Base-by-base conservation (phyloP, 2,113 vertebrate genomes). In the Pluvianellus socialis region DNA sequence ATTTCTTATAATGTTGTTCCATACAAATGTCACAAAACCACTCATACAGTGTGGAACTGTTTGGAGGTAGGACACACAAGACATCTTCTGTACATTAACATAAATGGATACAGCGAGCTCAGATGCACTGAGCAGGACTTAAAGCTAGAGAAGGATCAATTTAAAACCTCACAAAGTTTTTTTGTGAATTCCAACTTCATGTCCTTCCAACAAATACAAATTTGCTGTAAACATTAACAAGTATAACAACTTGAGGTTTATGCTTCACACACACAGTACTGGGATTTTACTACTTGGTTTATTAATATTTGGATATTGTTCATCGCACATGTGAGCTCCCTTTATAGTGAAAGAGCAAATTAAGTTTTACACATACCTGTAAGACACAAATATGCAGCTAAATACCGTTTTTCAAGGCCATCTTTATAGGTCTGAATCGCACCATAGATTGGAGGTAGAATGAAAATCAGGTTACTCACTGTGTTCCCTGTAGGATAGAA, bases 391-490 rank as follows among this genome's bases (percentile, higher is more conserved):
- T 99, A 99, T 20, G 99, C 99, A 96, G 98, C 99, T 96, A 98
- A 93, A 92, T 99, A 99, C 9, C 99, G 98, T 72, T 98, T 98
- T 96, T 99, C 99, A 44, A 99, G 98, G 94, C 99, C 98, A 40
- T 99, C 98, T 93, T 97, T 98, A 91, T 97, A 97, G 26, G 99
- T 99, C 96, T 99, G 99, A 93, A 99, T 97, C 88, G 99, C 99
- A 92, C 99, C 99, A 79, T 98, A 99, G 82, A 99, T 96, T 62
- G 99, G 99, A 98, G 99, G 99, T 95, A 99, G 97, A 96, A 99
- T 99, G 99, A 99, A 99, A 95, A 99, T 99, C 98, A 99, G 98
- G 98, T 99, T 99, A 98, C 99, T 99, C 97, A 99, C 98, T 65
- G 99, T 99, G 98, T 99, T 99, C 99, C 99, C 99, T 99, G 97